Percentiles rank a stretch among this genome's conserved stretches.
These are phyloP conservation scores for Coptotermes formosanus DNA, from an alignment of 1,140 invertebrate species.

Conservation along the genomic window DNA sequence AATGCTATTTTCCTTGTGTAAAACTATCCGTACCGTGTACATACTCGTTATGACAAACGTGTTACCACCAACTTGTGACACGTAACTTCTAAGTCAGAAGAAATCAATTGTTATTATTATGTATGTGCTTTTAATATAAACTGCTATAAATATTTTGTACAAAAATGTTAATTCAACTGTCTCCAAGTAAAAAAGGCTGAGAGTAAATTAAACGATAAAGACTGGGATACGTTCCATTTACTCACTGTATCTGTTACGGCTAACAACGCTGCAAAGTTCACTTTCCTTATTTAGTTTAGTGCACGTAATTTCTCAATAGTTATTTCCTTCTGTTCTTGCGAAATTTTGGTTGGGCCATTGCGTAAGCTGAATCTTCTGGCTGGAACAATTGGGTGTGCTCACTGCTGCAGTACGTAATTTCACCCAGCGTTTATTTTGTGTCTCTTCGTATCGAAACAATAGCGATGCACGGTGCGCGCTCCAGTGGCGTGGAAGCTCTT, in stretches of 20 bases:
- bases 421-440: background rate
- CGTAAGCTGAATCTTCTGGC: background rate
- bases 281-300: background rate
- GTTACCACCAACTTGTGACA: too few relatives aligned
- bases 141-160: too few relatives aligned
- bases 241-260: background rate
- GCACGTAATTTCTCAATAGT: background rate
- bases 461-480: background rate
- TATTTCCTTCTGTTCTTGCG: conserved; percentile 7
- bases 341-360: background rate
- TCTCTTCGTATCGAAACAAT: background rate
- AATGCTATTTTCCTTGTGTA: too few relatives aligned
- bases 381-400: conserved; percentile 11
- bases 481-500: background rate
- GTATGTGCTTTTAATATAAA: too few relatives aligned
- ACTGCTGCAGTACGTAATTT: background rate
- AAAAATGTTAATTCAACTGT: background rate
- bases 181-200: background rate
- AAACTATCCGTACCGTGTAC: too few relatives aligned
- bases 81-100: too few relatives aligned
- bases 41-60: too few relatives aligned
- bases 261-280: background rate
- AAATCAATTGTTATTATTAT: too few relatives aligned
- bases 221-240: background rate
- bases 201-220: background rate